phyloP scores from a whole-genome alignment of 2,113 vertebrate genomes.

The Symphodus melops region DNA sequence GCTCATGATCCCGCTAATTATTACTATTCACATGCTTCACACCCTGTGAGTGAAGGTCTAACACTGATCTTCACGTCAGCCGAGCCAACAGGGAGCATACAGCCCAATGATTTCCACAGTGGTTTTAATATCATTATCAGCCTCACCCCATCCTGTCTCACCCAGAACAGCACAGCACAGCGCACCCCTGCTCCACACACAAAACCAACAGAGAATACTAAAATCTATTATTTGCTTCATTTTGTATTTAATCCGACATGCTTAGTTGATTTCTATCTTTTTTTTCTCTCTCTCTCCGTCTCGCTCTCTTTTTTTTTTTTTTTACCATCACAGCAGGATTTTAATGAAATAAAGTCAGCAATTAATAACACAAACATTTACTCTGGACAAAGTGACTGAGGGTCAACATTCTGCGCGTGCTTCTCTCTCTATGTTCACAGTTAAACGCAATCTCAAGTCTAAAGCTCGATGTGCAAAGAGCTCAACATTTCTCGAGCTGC shows the following conservation, averaged over 20 bases:
- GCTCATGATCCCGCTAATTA: constrained; percentile 85
- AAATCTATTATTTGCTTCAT: constrained; percentile 84
- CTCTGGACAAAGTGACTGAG: neutral
- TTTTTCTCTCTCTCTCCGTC: neutral
- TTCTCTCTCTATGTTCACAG: neutral
- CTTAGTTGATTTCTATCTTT: constrained; percentile 55
- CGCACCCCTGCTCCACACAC: constrained; percentile 47
- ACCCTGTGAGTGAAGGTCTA: constrained; percentile 78
- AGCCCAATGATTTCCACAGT: constrained; percentile 83
- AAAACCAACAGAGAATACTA: constrained; percentile 79
- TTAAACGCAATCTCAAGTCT: neutral
- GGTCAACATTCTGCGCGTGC: constrained; percentile 18
- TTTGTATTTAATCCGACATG: constrained; percentile 76
- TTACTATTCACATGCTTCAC: constrained; percentile 82
- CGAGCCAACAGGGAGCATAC: constrained; percentile 77
- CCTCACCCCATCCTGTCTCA: constrained; percentile 71
- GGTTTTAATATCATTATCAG: constrained; percentile 87
- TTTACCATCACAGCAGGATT: constrained; percentile 14
- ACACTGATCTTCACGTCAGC: constrained; percentile 75
- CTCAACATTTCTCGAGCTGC: neutral
- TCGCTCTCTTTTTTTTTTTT: neutral
- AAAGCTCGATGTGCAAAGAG: neutral
- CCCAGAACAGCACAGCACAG: constrained; percentile 51
- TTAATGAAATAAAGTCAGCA: constrained; percentile 47
- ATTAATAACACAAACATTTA: constrained; percentile 41